These are phyloP conservation scores for Bujurquina vittata DNA, from an alignment of 2,113 vertebrate species.

Conservation along the genomic window DNA sequence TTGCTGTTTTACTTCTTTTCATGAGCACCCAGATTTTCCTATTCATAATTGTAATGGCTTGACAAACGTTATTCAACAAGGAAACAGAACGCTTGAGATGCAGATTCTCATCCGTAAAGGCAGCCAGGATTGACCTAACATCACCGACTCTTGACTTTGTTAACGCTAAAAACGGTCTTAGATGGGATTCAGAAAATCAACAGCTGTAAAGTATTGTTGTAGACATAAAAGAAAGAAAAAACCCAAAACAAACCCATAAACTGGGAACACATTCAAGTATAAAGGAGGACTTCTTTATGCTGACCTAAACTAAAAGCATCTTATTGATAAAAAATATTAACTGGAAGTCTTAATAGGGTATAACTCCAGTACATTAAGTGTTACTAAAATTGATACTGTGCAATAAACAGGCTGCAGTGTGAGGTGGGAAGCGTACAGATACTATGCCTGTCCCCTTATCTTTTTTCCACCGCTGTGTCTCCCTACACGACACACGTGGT, in stretches of 20 bases:
- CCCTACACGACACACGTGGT: slow-evolving; percentile 20
- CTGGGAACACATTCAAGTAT: slow-evolving; percentile 9
- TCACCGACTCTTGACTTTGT: not conserved
- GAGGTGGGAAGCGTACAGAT: slow-evolving; percentile 1
- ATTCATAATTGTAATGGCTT: not conserved
- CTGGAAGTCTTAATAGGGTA: not conserved
- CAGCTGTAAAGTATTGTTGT: not conserved
- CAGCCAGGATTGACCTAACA: not conserved
- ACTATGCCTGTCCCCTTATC: slow-evolving; percentile 40
- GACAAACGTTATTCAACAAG: not conserved
- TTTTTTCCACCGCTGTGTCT: slow-evolving; percentile 20
- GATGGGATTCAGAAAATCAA: not conserved
- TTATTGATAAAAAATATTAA: not conserved
- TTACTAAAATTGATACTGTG: not conserved
- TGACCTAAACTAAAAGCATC: not conserved
- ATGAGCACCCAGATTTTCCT: slow-evolving; percentile 10
- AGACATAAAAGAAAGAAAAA: slow-evolving; percentile 6
- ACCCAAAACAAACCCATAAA: no score
- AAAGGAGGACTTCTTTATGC: not conserved
- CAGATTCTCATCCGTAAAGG: not conserved
- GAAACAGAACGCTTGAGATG: not conserved
- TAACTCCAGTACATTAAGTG: not conserved
- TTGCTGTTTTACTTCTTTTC: not conserved
- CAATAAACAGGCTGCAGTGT: slow-evolving; percentile 4
- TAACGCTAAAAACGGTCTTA: not conserved